Conservation (phyloP, 37 sponge, comb jelly and placozoan species). For the Haliclona indistincta region DNA sequence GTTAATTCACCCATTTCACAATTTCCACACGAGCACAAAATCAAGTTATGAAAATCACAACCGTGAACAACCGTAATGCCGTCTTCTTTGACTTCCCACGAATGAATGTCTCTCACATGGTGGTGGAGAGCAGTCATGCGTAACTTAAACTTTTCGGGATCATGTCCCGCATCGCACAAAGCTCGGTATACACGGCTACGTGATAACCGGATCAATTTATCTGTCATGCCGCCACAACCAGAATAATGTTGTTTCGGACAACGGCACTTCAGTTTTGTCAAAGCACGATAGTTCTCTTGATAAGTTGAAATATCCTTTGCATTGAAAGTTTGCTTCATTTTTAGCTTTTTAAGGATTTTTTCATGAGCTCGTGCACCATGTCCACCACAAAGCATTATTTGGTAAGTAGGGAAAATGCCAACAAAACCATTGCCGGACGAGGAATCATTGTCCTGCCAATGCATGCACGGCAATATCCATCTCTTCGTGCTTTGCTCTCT, state of each 20-base stretch:
- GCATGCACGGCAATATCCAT: too few relatives aligned
- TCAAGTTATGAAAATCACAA: too few relatives aligned
- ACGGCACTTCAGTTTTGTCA: conserved; percentile 17
- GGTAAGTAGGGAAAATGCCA: neutral
- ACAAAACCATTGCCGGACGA: too few relatives aligned
- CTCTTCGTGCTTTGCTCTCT: conserved; percentile 26
- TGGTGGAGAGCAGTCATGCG: too few relatives aligned
- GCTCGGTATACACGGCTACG: conserved; percentile 1
- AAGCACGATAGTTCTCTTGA: neutral
- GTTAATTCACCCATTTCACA: too few relatives aligned
- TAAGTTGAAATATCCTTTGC: neutral
- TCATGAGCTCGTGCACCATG: conserved; percentile 31
- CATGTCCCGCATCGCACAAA: neutral
- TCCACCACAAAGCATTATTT: conserved; percentile 47
- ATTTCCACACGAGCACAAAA: too few relatives aligned
- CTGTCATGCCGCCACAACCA: conserved; percentile 29
- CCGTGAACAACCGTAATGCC: too few relatives aligned
- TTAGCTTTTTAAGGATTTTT: neutral
- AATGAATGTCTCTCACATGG: too few relatives aligned
- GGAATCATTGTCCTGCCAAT: too few relatives aligned
- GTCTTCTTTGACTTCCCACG: too few relatives aligned
- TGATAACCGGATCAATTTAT: neutral
- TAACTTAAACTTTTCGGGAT: conserved; percentile 1
- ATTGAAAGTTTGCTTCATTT: neutral
- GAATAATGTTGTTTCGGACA: neutral